Evolutionary conservation across 2,113 vertebrate species (phyloP).

Genomic region (Porphyrio hochstetteri): DNA sequence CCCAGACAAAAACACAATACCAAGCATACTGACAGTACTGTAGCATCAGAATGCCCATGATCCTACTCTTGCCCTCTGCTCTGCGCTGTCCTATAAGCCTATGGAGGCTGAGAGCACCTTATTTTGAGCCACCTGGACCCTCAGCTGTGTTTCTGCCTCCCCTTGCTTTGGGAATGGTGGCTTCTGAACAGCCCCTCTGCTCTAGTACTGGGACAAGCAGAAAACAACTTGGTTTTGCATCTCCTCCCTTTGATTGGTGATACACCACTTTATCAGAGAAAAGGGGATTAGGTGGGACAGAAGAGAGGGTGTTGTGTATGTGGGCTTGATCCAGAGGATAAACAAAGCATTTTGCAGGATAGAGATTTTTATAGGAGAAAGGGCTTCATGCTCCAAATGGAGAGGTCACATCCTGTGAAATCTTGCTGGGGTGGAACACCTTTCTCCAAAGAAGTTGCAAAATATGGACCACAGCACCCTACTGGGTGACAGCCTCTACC

Average conservation of each 20-base stretch:
- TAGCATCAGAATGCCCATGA: neutral
- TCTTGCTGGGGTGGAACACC: neutral
- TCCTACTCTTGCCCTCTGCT: neutral
- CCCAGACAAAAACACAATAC: neutral
- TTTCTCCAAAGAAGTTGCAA: neutral
- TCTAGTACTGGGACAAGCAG: neutral
- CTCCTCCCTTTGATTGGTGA: neutral
- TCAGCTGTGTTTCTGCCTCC: neutral
- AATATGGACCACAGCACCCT: neutral
- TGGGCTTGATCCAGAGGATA: neutral
- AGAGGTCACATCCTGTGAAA: neutral
- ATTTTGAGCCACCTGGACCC: neutral
- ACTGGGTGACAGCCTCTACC: neutral
- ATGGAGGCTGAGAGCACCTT: rapidly evolving
- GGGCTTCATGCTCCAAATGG: neutral
- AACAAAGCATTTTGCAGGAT: neutral
- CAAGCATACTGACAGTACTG: neutral
- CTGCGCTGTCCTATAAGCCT: neutral
- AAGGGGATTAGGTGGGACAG: neutral
- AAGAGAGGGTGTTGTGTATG: neutral
- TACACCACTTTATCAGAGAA: neutral
- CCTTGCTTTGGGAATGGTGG: neutral
- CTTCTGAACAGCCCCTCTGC: neutral
- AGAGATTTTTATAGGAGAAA: neutral
- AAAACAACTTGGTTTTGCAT: neutral